Base-by-base conservation (phyloP, 2,113 vertebrate genomes). In the Paraplagusia blochii region DNA sequence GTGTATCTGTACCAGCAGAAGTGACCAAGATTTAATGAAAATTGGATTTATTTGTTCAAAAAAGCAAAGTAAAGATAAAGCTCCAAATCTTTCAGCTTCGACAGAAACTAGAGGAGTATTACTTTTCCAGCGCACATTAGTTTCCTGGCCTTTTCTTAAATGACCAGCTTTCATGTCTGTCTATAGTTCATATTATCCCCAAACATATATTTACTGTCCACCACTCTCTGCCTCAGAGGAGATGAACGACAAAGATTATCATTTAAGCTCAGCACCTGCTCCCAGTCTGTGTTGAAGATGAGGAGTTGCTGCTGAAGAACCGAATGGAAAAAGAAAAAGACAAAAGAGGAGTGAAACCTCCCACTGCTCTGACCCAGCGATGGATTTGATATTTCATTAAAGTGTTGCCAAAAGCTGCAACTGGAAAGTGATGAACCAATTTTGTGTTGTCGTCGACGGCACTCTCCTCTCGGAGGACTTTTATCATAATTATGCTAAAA, bases 181-280 rank as follows among this genome's bases (percentile, higher is more conserved):
- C 9, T 14, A 44, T 29, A 42, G 53, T 19, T 53, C 34, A 15
- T 22, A 46, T 54, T 65, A 53, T 33, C 58, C 53, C 59, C n/a
- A 38, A 11, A 58, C 63, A 65, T 17, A 17, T 68, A 59, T 44
- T 53, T 50, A 53, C 62, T 68, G 83, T 64, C 40, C 56, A 54
- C 68, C 42, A 47, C 38, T 48, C 68, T 38, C 50, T 4, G 58
- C 56, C 68, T 42, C 47, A 66, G 66, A 71, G 66, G 54, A 55
- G 80, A 53, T 58, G 78, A 63, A 58, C 82, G 81, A 77, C 62
- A 68, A 43, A 44, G 74, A 76, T 75, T 76, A 64, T 65, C 83
- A 81, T 77, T 78, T 73, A 80, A 80, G 74, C 58, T 83, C 58
- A 58, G 78, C 87, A 90, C 88, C 88, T 90, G 87, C 88, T 90